These are phyloP conservation scores for Eurytoma adleriae DNA, from an alignment of 2,888 invertebrate genomes.

Conservation along the genomic window DNA sequence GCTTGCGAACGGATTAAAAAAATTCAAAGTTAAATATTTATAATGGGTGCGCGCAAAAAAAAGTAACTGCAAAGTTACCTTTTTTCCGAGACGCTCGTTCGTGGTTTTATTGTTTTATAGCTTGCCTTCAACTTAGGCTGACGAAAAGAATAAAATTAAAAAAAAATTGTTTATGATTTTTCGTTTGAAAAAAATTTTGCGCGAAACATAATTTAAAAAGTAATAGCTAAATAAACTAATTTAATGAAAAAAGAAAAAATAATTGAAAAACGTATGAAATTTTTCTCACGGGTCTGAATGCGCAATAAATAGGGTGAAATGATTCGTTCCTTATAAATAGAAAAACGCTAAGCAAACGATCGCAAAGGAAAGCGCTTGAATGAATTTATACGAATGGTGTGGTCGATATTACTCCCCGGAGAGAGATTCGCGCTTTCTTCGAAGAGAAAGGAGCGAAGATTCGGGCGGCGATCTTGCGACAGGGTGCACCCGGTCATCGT, in stretches of 20 bases:
- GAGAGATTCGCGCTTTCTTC: slow-evolving; percentile 36
- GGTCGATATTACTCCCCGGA: slow-evolving; percentile 41
- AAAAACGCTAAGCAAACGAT: too few species aligned
- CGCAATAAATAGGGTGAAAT: too few species aligned
- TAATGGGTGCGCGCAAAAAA: slow-evolving; percentile 12
- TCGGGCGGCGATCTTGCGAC: neutral
- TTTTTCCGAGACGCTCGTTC: neutral
- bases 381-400: too few species aligned
- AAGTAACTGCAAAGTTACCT: neutral
- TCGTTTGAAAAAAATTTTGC: neutral
- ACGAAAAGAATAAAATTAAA: too few species aligned
- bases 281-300: too few species aligned
- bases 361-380: too few species aligned
- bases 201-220: too few species aligned
- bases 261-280: too few species aligned
- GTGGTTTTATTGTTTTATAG: neutral
- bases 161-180: neutral
- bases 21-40: slow-evolving; percentile 39
- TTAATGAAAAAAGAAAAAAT: too few species aligned
- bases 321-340: too few species aligned
- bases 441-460: too few species aligned
- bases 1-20: neutral
- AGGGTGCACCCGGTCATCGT: neutral
- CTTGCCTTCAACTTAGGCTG: neutral
- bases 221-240: too few species aligned